These are phyloP conservation scores for Ophion ventricosus DNA, from an alignment of 2,888 invertebrate species.

Conservation along the genomic window DNA sequence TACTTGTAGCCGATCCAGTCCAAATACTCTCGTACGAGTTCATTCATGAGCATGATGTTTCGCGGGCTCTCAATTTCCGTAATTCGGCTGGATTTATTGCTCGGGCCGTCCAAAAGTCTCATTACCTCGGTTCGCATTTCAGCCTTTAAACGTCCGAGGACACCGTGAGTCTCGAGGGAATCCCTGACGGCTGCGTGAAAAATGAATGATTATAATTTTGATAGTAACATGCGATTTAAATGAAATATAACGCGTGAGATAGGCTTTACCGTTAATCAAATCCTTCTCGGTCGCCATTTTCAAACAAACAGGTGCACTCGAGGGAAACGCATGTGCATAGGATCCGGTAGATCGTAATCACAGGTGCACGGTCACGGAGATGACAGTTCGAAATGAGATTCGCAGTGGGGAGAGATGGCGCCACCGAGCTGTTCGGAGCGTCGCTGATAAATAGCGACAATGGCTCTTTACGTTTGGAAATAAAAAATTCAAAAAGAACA, in stretches of 20 bases:
- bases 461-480: background rate
- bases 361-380: background rate
- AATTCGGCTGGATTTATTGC: slow-evolving; percentile 68
- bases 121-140: slow-evolving; percentile 81
- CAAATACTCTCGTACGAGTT: slow-evolving; percentile 88
- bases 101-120: slow-evolving; percentile 77
- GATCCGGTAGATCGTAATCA: slow-evolving; percentile 2
- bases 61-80: slow-evolving; percentile 75
- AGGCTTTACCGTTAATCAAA: slow-evolving; percentile 68
- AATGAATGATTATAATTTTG: background rate
- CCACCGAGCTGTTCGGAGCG: background rate
- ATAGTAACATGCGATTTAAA: background rate
- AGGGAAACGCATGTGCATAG: background rate
- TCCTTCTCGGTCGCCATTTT: slow-evolving; percentile 72
- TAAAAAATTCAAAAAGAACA: too few species aligned
- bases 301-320: slow-evolving; percentile 64
- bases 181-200: slow-evolving; percentile 77
- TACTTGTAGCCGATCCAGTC: slow-evolving; percentile 90
- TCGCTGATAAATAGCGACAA: background rate
- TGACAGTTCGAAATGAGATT: too few species aligned
- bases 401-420: background rate
- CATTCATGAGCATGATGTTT: slow-evolving; percentile 85
- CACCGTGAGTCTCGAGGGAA: slow-evolving; percentile 79
- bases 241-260: background rate
- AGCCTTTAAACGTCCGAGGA: slow-evolving; percentile 79